Evolutionary conservation across 2,888 invertebrate genomes (phyloP), one percentile per base, ranked within the genome.

Genomic region (Caenorhabditis sp.): DNA sequence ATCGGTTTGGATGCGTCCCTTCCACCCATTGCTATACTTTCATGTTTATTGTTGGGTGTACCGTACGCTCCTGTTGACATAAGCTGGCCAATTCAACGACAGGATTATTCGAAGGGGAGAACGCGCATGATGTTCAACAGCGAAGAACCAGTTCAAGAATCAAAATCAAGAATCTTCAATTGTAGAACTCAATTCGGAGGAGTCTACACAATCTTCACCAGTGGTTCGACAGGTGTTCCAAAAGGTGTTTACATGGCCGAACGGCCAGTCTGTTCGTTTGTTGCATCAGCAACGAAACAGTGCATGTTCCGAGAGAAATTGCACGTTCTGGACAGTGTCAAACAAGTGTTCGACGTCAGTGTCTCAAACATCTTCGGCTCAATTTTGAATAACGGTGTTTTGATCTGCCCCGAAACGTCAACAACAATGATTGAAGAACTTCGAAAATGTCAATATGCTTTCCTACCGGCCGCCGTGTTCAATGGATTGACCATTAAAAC

Each of bases 221-320:
- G 89, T 76, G 90, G 90, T 11, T 87, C 89, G 11, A 90, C 90
- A 8, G 90, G 89, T 22, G 74, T 69, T 13, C 89, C 90, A n/a
- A 90, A 90, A 82, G 88, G 85, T 47, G 90, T 90, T 18, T 71
- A 81, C 22, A 84, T 90, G 58, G 55, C 79, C 6, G 82, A 88
- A 53, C 37, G 56, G 8, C 87, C 87, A 24, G 81, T 89, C 6
- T n/a, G 58, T 15, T 51, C 77, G 8, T 90, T 90, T 76, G 50
- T 89, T 2, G 64, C 65, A 24, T 55, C 62, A 44, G 83, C 89
- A 0, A 84, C 83, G n/a, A 80, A 78, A 47, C 82, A 89, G 51
- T 83, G 86, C 50, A 26, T 74, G 20, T 62, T 89, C 20, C 79
- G 84, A 32, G 60, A 28, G 13, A 50, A 67, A 26, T 61, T 84